Conservation (phyloP, 2,113 vertebrate genomes). For the Ailurus styani region DNA sequence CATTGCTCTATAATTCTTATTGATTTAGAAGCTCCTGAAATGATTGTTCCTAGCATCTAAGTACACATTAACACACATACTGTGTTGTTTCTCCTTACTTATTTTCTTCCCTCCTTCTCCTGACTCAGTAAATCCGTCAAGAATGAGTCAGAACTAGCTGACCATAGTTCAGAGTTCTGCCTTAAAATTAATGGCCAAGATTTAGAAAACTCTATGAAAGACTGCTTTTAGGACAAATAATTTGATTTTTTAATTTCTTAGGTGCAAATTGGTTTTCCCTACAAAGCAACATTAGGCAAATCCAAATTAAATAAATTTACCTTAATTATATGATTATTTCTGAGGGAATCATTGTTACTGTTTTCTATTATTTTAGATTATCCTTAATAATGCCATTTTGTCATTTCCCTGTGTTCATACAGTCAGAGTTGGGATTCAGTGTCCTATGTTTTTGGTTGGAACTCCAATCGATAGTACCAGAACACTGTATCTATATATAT, state of each 20-base stretch:
- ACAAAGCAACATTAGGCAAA: not conserved
- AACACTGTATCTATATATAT: not conserved
- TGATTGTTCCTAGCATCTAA: not conserved
- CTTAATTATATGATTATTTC: conserved; percentile 25
- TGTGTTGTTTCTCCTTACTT: not conserved
- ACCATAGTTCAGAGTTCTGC: not conserved
- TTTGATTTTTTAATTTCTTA: conserved; percentile 11
- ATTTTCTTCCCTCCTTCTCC: not conserved
- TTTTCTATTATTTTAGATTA: not conserved
- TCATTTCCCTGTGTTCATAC: not conserved
- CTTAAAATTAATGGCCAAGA: not conserved
- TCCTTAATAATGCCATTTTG: not conserved
- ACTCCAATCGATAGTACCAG: not conserved
- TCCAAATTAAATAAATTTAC: not conserved
- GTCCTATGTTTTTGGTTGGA: not conserved
- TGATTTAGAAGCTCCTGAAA: not conserved
- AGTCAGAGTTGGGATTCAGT: not conserved
- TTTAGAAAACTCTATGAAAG: not conserved
- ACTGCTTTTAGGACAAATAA: not conserved
- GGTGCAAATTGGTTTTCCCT: not conserved
- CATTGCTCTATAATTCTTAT: not conserved
- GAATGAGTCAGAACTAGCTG: not conserved
- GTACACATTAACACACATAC: not conserved
- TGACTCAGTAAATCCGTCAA: not conserved
- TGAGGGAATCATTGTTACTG: not conserved